Percentiles rank a stretch among this genome's conserved stretches.
These are phyloP conservation scores for Apamea anceps DNA, from an alignment of 2,888 invertebrate genomes.

Conservation along the genomic window DNA sequence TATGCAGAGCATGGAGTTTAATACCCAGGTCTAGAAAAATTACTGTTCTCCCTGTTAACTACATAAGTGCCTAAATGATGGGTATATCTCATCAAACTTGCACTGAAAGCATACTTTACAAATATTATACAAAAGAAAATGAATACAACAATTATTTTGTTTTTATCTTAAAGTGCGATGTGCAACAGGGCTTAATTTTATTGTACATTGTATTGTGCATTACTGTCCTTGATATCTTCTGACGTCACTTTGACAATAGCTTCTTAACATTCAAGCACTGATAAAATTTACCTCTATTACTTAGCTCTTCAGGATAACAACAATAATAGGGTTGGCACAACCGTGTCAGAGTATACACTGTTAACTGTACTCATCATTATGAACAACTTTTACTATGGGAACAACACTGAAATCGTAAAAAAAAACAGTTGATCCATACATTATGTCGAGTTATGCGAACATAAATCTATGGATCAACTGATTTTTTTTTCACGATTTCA, in stretches of 20 bases:
- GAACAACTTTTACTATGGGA: too few species aligned
- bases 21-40: background rate
- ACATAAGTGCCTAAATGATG: background rate
- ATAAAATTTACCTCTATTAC: conserved; percentile 14
- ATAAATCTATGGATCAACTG: too few species aligned
- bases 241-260: background rate
- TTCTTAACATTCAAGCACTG: conserved; percentile 4
- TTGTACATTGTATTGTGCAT: background rate
- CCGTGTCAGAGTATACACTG: too few species aligned
- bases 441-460: too few species aligned
- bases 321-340: background rate
- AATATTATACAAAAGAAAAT: background rate
- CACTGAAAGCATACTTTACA: background rate
- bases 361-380: too few species aligned
- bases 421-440: too few species aligned
- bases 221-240: conserved; percentile 5
- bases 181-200: background rate
- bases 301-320: background rate
- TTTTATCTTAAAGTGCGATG: background rate
- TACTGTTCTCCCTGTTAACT: background rate
- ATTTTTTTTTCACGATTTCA: too few species aligned
- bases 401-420: too few species aligned
- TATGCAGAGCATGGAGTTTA: background rate
- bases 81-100: background rate
- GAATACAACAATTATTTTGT: background rate